Evolutionary conservation across 2,113 vertebrate genomes (phyloP).

Genomic region (Genyomyrus donnyi): DNA sequence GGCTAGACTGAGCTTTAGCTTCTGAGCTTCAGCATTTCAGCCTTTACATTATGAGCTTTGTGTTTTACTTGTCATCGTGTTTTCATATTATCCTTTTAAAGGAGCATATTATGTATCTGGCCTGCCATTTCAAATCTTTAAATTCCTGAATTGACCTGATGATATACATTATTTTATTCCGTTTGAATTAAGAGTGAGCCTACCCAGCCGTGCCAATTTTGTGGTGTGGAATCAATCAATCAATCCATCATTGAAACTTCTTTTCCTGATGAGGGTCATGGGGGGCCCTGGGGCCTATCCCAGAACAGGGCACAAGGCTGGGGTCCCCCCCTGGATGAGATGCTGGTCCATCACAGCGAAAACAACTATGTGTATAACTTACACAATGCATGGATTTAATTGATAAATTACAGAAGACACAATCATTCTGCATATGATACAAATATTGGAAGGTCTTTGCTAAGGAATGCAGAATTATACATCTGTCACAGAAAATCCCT

Average conservation of each 20-base stretch:
- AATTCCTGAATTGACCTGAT: constrained; percentile 51
- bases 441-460: neutral
- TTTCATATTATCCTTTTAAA: constrained; percentile 54
- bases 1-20: constrained; percentile 44
- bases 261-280: neutral
- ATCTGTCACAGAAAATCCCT: neutral
- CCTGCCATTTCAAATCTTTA: constrained; percentile 47
- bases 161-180: constrained; percentile 22
- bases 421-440: neutral
- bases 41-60: constrained; percentile 42
- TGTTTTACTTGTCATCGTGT: constrained; percentile 42
- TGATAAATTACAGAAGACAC: neutral
- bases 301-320: neutral
- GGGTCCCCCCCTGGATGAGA: neutral
- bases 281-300: neutral
- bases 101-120: constrained; percentile 40
- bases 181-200: neutral
- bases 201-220: neutral
- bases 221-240: neutral
- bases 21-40: constrained; percentile 49
- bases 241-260: neutral
- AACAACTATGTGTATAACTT: neutral
- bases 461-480: neutral
- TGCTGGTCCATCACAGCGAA: neutral
- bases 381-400: neutral